Evolutionary conservation across 1,140 invertebrate species (phyloP).

Genomic region (Penaeus vannamei): DNA sequence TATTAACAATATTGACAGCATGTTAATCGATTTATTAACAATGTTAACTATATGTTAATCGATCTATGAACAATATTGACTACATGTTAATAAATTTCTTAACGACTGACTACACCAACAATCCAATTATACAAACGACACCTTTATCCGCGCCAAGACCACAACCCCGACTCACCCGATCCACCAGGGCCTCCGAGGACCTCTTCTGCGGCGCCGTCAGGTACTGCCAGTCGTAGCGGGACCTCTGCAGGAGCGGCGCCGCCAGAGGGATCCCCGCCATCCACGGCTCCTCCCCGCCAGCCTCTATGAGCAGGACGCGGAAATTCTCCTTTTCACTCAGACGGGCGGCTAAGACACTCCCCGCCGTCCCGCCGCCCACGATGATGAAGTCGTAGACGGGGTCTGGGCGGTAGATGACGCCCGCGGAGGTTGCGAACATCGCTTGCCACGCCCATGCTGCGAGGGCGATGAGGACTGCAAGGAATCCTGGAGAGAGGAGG

Average conservation of each 20-base stretch:
- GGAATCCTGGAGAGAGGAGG: neutral
- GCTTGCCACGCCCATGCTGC: constrained; percentile 46
- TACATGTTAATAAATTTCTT: too few species aligned
- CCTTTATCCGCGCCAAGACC: neutral
- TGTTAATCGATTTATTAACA: too few species aligned
- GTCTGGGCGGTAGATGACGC: constrained; percentile 56
- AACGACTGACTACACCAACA: too few species aligned
- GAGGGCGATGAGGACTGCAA: constrained; percentile 18
- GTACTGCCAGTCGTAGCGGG: constrained; percentile 83
- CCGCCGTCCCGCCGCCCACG: constrained; percentile 74
- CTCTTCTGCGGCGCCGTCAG: constrained; percentile 87
- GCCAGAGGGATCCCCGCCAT: constrained; percentile 79
- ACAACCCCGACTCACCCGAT: constrained; percentile 68
- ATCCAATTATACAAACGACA: too few species aligned
- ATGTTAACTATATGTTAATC: too few species aligned
- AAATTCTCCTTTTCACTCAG: constrained; percentile 62
- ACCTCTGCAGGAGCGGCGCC: constrained; percentile 79
- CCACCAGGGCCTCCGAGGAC: constrained; percentile 84
- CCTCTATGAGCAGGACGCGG: constrained; percentile 69
- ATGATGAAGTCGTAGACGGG: constrained; percentile 66
- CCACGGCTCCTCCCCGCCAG: constrained; percentile 70
- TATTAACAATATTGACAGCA: too few species aligned
- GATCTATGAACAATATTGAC: too few species aligned
- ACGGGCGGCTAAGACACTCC: constrained; percentile 75
- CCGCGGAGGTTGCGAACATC: constrained; percentile 52